Conservation (phyloP, 2,797 vertebrate genomes). For the Enteromius mattozi region DNA sequence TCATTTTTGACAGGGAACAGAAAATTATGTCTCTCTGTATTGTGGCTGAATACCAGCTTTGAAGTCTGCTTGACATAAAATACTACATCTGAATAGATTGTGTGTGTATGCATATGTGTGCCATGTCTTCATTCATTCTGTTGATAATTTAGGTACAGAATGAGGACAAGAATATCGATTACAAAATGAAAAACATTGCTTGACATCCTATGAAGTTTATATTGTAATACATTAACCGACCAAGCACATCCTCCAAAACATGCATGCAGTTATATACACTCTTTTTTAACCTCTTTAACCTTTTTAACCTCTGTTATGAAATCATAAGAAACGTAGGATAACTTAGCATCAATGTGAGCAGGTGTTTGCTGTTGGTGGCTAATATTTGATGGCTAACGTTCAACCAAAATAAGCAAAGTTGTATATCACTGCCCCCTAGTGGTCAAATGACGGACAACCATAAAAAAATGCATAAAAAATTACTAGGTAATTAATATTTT, state of each 20-base stretch:
- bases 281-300: too few species aligned
- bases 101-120: conserved; percentile 10
- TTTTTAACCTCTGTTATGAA: too few species aligned
- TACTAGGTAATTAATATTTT: not conserved
- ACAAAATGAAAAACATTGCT: not conserved
- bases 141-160: not conserved
- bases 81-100: conserved; percentile 27
- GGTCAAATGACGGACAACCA: not conserved
- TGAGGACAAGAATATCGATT: conserved; percentile 16
- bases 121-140: not conserved
- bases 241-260: not conserved
- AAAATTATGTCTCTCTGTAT: conserved; percentile 13
- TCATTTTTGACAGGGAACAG: conserved; percentile 23
- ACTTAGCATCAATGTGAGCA: not conserved
- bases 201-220: not conserved
- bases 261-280: not conserved
- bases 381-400: not conserved
- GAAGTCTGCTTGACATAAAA: conserved; percentile 27
- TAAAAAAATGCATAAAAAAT: not conserved
- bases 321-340: not conserved
- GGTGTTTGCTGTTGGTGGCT: not conserved
- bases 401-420: not conserved
- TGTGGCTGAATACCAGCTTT: conserved; percentile 33
- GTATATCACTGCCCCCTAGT: conserved; percentile 2
- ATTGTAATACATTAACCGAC: not conserved